Base-by-base conservation (phyloP, 1,140 invertebrate genomes). In the Drosophila ogumai region DNA sequence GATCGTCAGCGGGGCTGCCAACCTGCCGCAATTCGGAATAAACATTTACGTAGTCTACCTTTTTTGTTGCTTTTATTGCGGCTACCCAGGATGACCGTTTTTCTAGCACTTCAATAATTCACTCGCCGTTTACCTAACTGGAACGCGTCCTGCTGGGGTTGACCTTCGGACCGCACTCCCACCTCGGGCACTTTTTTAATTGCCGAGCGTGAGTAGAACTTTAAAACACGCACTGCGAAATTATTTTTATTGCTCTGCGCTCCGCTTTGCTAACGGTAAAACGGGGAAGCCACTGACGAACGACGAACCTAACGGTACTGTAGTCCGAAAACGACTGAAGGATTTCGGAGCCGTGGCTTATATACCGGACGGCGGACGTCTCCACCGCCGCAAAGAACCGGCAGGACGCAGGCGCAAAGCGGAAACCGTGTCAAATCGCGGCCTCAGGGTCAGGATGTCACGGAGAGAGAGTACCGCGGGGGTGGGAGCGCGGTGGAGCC, bases 371-470 rank as follows among this genome's bases (percentile, higher is more conserved):
- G 44, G 25, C 15, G 12, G 22, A n/a, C 19, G 44, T 2, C 44
- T 25, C 44, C 44, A 15, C 8, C 17, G 64, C 28, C 67, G 32
- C 25, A 47, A 73, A 66, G 69, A 43, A 47, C 13, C 22, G 28
- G 9, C n/a, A 74, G 47, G 56, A 81, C 84, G 84, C 84, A 88
- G 72, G 84, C 84, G 84, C 84, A 84, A 87, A 87, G 80, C 84
- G 80, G 55, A 87, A 88, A 77, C 76, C 66, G 84, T 87, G 82
- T 82, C 82, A 87, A 63, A 65, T 55, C 50, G 31, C 49, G 64
- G 63, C 67, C 71, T 65, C 59, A 65, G 68, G 68, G 75, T 64
- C 68, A 74, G 75, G 47, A 44, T 71, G 69, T 59, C 66, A 79
- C 15, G 25, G n/a, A 44, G 49, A 34, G 34, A 57, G 60, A 69